Evolutionary conservation across 2,888 invertebrate genomes (phyloP), one percentile per base, ranked within the genome.

Genomic region (Agrilus mali): DNA sequence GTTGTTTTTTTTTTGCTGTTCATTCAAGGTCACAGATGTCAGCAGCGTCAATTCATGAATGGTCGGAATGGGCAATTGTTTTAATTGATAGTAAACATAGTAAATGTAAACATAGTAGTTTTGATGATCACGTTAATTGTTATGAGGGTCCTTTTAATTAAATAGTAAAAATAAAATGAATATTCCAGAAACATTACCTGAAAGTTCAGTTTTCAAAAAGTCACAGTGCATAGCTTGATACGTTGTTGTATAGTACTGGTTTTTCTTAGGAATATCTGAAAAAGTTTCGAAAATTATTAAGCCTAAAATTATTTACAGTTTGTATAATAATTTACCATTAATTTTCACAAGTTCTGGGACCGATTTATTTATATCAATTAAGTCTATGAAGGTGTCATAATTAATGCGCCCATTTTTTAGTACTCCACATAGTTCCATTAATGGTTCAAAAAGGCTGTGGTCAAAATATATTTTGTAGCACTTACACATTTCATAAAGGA

Each of bases 371-470:
- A 66, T 68, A 54, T 75, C 69, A 13, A 75, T 57, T 4, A 74
- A 55, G 39, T 66, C 64, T 5, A 72, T 62, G 53, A 76, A 75
- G 22, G 58, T 68, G 55, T 65, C 63, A 42, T 74, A 76, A 52
- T 73, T 57, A 40, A 76, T 68, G 41, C 59, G 58, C 12, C 63
- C 57, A 7, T 71, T 68, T 39, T 69, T 61, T 35, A 71, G 69
- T 12, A 73, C 71, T 15, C 67, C 55, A 61, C 73, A 66, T 52
- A 70, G 58, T 8, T 57, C 56, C 27, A 74, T 55, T 10, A 77
- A 56, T 1, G 70, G 69, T 53, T 74, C 71, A n/a, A 76, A 63
- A 15, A 71, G 57, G 17, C 54, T 45, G n/a, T 67, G 63, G 46
- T 73, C 66, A 53, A 74, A 71, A 47, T 66, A 60, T 36, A 75